These are phyloP conservation scores for Micropterix aruncella DNA, from an alignment of 2,888 invertebrate species.

Conservation along the genomic window DNA sequence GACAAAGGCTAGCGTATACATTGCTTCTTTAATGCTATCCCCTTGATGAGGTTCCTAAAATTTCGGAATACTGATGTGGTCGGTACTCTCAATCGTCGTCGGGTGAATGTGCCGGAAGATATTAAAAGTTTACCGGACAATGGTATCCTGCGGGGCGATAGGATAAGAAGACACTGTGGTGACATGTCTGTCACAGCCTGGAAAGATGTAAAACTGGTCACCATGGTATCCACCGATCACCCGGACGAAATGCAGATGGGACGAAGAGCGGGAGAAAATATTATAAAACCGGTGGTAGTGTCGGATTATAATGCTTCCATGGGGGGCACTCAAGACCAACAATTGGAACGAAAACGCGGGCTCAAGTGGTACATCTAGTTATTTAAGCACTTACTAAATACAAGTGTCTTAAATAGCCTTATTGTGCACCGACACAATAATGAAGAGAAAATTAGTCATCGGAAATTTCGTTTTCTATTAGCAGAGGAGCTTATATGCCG, in stretches of 20 bases:
- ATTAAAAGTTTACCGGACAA: too few species aligned
- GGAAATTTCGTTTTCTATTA: slow-evolving; percentile 8
- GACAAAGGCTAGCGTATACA: too few species aligned
- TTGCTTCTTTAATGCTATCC: too few species aligned
- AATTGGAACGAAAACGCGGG: slow-evolving; percentile 12
- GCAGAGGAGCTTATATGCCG: too few species aligned
- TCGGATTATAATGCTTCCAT: slow-evolving; percentile 13
- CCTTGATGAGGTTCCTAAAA: too few species aligned
- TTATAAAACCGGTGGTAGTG: slow-evolving; percentile 5
- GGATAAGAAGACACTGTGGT: slow-evolving; percentile 4
- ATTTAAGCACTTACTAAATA: slow-evolving; percentile 11
- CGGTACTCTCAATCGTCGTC: too few species aligned
- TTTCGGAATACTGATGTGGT: too few species aligned
- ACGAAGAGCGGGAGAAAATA: not conserved
- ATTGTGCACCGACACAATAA: slow-evolving; percentile 8
- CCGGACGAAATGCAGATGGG: slow-evolving; percentile 3
- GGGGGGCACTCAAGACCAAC: slow-evolving; percentile 14
- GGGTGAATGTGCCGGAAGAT: too few species aligned
- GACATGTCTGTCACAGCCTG: slow-evolving; percentile 5
- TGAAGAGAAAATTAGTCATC: slow-evolving; percentile 8
- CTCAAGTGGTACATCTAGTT: slow-evolving; percentile 12
- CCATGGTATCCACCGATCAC: slow-evolving; percentile 8
- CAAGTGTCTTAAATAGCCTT: slow-evolving; percentile 7
- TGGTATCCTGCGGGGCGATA: too few species aligned
- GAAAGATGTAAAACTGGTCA: slow-evolving; percentile 11